These are phyloP conservation scores for Zosterops lateralis DNA, from an alignment of 2,113 vertebrate genomes.

Conservation along the genomic window DNA sequence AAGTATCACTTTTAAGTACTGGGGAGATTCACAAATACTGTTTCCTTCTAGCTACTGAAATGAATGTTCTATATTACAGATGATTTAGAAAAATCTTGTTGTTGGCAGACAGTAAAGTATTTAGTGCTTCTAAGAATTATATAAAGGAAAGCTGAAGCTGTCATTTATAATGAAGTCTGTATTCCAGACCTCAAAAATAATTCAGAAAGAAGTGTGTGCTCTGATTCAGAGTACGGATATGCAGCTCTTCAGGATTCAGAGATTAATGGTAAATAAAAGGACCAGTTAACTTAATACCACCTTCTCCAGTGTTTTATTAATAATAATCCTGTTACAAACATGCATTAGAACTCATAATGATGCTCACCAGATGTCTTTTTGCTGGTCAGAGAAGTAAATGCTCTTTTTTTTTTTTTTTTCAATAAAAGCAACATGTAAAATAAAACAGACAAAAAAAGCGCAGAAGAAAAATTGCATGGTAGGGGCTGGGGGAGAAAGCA, in stretches of 20 bases:
- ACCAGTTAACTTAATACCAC: constrained; percentile 12
- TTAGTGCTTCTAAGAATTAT: neutral
- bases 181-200: neutral
- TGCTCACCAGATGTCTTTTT: constrained; percentile 42
- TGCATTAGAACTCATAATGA: constrained; percentile 1
- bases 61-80: neutral
- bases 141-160: neutral
- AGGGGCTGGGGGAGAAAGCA: neutral
- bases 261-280: constrained; percentile 22
- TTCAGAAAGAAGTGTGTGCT: neutral
- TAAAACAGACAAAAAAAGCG: neutral
- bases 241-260: neutral
- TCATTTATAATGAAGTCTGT: neutral
- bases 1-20: neutral
- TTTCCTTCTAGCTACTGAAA: constrained; percentile 15
- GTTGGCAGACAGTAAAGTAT: neutral
- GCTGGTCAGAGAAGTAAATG: constrained; percentile 4
- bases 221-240: neutral
- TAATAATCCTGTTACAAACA: neutral
- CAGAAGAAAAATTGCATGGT: constrained; percentile 14
- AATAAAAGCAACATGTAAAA: constrained; percentile 29
- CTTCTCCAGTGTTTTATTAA: constrained; percentile 20
- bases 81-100: neutral
- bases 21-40: neutral
- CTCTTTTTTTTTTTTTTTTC: neutral